Evolutionary conservation across 1,140 invertebrate species (phyloP).

Genomic region (Drosophila lacteicornis): DNA sequence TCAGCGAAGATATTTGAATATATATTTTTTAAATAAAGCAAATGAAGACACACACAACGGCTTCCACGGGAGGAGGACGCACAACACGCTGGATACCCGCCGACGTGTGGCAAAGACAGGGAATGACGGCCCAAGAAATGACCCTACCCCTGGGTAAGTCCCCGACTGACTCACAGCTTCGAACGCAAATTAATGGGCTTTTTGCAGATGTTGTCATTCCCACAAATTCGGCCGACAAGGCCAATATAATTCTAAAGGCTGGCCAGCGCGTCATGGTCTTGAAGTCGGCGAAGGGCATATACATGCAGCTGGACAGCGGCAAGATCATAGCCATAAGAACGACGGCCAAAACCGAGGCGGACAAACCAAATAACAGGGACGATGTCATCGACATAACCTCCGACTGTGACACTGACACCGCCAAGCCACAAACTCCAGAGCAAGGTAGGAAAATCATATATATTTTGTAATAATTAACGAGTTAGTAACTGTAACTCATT

Average conservation of each 20-base stretch:
- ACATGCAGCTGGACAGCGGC: slow-evolving; percentile 97
- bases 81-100: slow-evolving; percentile 92
- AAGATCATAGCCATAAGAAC: slow-evolving; percentile 96
- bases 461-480: background rate
- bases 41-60: slow-evolving; percentile 85
- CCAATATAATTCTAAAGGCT: slow-evolving; percentile 94
- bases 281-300: slow-evolving; percentile 97
- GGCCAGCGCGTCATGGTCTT: slow-evolving; percentile 97
- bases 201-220: slow-evolving; percentile 95
- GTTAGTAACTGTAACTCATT: background rate
- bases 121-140: slow-evolving; percentile 97
- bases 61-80: slow-evolving; percentile 78
- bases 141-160: slow-evolving; percentile 91
- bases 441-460: slow-evolving; percentile 33
- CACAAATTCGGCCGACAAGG: slow-evolving; percentile 94
- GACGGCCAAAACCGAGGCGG: slow-evolving; percentile 64
- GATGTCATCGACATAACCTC: slow-evolving; percentile 81
- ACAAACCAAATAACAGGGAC: slow-evolving; percentile 62
- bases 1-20: background rate
- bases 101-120: slow-evolving; percentile 95
- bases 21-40: slow-evolving; percentile 45
- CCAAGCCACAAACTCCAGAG: slow-evolving; percentile 63
- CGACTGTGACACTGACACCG: slow-evolving; percentile 66
- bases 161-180: slow-evolving; percentile 1
- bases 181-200: slow-evolving; percentile 1